Conservation (phyloP, 2,113 vertebrate genomes). For the Sisor rabdophorus region DNA sequence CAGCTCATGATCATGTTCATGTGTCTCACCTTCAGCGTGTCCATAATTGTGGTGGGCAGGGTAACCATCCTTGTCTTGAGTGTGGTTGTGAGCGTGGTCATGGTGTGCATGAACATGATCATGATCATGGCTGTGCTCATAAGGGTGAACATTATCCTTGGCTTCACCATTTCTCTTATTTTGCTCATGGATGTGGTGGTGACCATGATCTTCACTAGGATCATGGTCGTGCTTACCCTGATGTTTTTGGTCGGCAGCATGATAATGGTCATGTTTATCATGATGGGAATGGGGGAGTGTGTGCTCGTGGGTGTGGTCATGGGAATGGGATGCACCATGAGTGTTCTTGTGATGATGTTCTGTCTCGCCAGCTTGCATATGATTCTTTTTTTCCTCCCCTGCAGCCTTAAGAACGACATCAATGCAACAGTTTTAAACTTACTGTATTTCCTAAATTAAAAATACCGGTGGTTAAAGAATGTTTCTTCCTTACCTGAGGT, state of each 20-base stretch:
- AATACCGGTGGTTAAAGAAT: neutral
- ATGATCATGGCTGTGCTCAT: constrained; percentile 57
- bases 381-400: constrained; percentile 61
- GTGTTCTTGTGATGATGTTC: constrained; percentile 62
- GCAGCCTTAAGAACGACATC: constrained; percentile 52
- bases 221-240: constrained; percentile 39
- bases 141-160: constrained; percentile 59
- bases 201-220: constrained; percentile 56
- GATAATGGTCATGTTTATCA: constrained; percentile 30
- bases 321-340: constrained; percentile 5
- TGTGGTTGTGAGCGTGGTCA: constrained; percentile 62
- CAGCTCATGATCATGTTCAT: constrained; percentile 67
- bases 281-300: neutral
- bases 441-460: neutral
- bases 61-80: constrained; percentile 39
- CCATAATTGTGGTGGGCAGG: constrained; percentile 63
- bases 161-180: constrained; percentile 26
- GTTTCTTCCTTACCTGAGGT: constrained; percentile 58
- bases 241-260: constrained; percentile 8
- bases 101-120: constrained; percentile 65
- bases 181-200: constrained; percentile 53
- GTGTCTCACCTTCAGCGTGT: constrained; percentile 55
- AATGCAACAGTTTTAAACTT: neutral
- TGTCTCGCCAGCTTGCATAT: constrained; percentile 53
- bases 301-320: constrained; percentile 35